Evolutionary conservation across 2,113 vertebrate genomes (phyloP), one percentile per base, ranked within the genome.

Genomic region (Talpa occidentalis): DNA sequence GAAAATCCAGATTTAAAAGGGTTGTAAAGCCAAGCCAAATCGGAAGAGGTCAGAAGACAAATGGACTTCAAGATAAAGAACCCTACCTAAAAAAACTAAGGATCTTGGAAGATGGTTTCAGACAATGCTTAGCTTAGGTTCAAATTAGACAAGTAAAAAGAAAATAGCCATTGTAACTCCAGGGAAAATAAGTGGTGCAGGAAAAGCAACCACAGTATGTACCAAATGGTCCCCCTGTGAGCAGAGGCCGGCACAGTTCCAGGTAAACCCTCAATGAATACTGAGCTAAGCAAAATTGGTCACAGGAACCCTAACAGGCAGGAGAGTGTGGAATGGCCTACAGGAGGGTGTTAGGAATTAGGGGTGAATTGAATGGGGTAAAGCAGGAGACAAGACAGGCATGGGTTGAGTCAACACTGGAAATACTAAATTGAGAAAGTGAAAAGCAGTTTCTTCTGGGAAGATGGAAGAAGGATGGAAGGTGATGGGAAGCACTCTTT

Each of bases 51-150:
- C 35, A 60, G 10, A 91, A 42, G 35, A 66, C 59, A 87, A 77
- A 60, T 0, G 14, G 37, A 89, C 60, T 80, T 86, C 30, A 81
- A 78, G 69, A 77, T n/a, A 32, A 70, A 44, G n/a, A 28, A 19
- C 74, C 92, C 35, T 73, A n/a, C 26, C 30, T 83, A 62, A 67
- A 37, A 28, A 73, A 82, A 82, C 62, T 24, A 40, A 78, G 1
- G 54, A 67, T 59, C 35, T 26, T 52, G 73, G 44, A 17, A 76
- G 26, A 87, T 40, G 54, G 84, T n/a, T 64, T 21, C 15, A 80
- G 26, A 62, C 40, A 92, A 90, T 59, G 79, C 24, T 90, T 44
- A 74, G 3, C 47, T 79, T 28, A 87, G 17, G 28, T n/a, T 70
- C 37, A 40, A 70, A 77, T 54, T 32, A 60, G 30, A 14, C 47